Conservation (phyloP, 2,797 vertebrate genomes). For the Cossypha dichroa region DNA sequence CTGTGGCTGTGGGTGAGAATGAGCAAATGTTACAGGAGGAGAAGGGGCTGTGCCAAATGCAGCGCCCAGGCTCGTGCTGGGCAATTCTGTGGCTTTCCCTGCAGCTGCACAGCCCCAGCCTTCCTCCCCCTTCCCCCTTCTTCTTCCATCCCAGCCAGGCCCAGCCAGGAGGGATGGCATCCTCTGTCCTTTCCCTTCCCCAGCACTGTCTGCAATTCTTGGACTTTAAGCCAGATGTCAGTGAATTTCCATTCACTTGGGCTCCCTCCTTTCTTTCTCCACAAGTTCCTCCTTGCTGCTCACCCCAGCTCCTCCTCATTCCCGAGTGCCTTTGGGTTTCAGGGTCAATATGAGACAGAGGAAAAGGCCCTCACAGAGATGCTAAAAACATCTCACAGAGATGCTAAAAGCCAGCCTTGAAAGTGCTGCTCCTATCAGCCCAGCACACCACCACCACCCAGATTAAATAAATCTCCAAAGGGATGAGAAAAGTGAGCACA, state of each 20-base stretch:
- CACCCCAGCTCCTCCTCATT: neutral
- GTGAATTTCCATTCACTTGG: conserved; percentile 37
- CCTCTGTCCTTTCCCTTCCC: neutral
- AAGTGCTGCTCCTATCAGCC: neutral
- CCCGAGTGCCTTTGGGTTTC: neutral
- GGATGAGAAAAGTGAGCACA: neutral
- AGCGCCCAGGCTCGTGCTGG: fast-evolving
- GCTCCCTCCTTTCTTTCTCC: neutral
- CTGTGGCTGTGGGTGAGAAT: fast-evolving
- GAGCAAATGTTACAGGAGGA: fast-evolving
- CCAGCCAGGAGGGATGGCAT: fast-evolving
- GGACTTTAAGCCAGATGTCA: conserved; percentile 55
- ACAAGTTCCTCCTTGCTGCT: neutral
- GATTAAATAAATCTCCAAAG: conserved; percentile 35
- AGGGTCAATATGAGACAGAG: neutral
- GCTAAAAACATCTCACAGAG: no score
- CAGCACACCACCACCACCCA: neutral
- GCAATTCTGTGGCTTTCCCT: neutral
- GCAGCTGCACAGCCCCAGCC: neutral
- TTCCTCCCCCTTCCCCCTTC: neutral
- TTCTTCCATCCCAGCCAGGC: neutral
- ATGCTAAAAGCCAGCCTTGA: neutral
- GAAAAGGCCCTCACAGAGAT: neutral
- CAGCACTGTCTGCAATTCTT: neutral
- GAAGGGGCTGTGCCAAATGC: fast-evolving